phyloP scores from a whole-genome alignment of 2,888 invertebrate genomes.

The Tiliacea citrago region DNA sequence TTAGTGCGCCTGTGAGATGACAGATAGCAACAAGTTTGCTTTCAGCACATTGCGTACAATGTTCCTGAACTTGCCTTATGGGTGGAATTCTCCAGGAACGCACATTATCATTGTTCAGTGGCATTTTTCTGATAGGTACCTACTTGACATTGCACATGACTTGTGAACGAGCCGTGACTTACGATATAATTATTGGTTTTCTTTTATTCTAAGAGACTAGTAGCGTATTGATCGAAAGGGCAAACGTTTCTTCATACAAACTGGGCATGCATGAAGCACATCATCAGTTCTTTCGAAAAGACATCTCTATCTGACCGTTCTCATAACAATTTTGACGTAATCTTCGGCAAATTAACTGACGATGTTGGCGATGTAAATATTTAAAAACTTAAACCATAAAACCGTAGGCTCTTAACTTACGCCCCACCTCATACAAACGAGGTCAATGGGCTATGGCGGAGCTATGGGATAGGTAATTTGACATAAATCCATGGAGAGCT shows the following conservation, averaged over 20 bases:
- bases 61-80: too few species aligned
- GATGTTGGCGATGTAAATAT: neutral
- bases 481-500: constrained; percentile 84
- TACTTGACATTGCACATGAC: neutral
- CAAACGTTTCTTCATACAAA: too few species aligned
- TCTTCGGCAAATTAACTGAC: neutral
- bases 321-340: too few species aligned
- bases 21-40: neutral
- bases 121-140: neutral
- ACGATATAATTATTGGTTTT: neutral
- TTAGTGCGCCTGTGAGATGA: neutral
- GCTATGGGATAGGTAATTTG: constrained; percentile 85
- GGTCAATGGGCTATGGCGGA: constrained; percentile 80
- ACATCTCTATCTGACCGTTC: neutral
- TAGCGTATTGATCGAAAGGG: too few species aligned
- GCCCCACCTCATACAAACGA: constrained; percentile 69
- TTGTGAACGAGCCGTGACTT: too few species aligned
- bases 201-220: neutral
- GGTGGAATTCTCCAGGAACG: too few species aligned
- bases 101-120: too few species aligned
- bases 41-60: neutral
- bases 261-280: too few species aligned
- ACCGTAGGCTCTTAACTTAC: constrained; percentile 57
- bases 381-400: neutral
- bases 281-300: neutral